phyloP scores from a whole-genome alignment of 2,888 invertebrate species.

The Unio pictorum region DNA sequence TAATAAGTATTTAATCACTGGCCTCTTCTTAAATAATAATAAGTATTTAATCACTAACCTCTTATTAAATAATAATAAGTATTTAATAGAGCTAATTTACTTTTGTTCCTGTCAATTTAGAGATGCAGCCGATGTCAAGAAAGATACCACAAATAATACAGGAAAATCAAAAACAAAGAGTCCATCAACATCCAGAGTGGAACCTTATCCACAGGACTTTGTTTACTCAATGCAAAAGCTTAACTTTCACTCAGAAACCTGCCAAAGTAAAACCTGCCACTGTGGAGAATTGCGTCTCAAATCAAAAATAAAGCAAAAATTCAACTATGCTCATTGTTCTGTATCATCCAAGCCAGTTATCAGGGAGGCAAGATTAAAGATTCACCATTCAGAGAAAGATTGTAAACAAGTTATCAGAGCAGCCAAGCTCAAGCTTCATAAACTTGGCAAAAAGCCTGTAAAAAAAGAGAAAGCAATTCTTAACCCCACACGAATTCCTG shows the following conservation, averaged over 20 bases:
- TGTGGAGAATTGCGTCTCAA: slow-evolving; percentile 36
- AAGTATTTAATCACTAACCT: too few relatives aligned
- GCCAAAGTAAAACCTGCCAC: slow-evolving; percentile 43
- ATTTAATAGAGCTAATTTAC: too few relatives aligned
- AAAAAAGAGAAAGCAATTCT: slow-evolving; percentile 1
- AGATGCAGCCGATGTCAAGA: neutral
- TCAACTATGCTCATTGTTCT: slow-evolving; percentile 46
- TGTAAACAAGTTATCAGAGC: slow-evolving; percentile 55
- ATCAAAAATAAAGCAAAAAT: slow-evolving; percentile 29
- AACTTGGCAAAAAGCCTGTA: slow-evolving; percentile 26
- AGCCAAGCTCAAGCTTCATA: slow-evolving; percentile 51
- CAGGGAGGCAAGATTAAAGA: slow-evolving; percentile 54
- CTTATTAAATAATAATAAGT: too few relatives aligned
- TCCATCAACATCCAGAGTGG: slow-evolving; percentile 22
- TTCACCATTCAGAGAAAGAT: slow-evolving; percentile 60
- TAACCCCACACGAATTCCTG: slow-evolving; percentile 2
- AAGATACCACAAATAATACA: neutral
- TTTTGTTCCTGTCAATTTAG: too few relatives aligned
- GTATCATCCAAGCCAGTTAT: slow-evolving; percentile 42
- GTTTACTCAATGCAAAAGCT: slow-evolving; percentile 51
- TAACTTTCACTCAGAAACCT: slow-evolving; percentile 44
- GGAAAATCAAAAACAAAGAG: slow-evolving; percentile 4
- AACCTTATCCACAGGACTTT: slow-evolving; percentile 49
- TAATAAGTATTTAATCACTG: too few relatives aligned
- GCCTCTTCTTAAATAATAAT: too few relatives aligned